These are phyloP conservation scores for Copidosoma aretas DNA, from an alignment of 2,888 invertebrate genomes.

Conservation along the genomic window DNA sequence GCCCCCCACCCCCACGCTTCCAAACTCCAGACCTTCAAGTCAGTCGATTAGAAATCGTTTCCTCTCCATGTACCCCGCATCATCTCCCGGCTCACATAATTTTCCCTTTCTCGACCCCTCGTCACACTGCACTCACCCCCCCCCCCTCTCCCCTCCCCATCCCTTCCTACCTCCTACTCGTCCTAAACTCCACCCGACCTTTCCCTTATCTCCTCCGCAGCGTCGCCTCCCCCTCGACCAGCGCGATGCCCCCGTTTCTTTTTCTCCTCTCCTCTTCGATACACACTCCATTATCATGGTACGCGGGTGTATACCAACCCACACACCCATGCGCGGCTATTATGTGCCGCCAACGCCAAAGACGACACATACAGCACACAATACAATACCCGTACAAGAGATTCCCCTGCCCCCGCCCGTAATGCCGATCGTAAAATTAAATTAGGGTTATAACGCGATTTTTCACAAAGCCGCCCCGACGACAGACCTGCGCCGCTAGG, in stretches of 20 bases:
- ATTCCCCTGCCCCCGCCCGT: constrained; percentile 42
- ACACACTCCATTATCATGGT: constrained; percentile 49
- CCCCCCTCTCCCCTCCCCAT: background rate
- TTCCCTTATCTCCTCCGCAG: constrained; percentile 18
- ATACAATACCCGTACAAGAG: constrained; percentile 34
- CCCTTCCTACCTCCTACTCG: background rate
- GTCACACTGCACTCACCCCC: constrained; percentile 21
- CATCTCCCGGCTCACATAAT: constrained; percentile 36
- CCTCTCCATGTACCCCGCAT: constrained; percentile 18
- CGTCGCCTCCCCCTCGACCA: constrained; percentile 9
- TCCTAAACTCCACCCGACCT: constrained; percentile 17
- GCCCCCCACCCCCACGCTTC: no score
- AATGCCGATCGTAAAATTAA: constrained; percentile 63
- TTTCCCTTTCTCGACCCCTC: constrained; percentile 34
- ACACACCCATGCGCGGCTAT: constrained; percentile 46
- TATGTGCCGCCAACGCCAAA: constrained; percentile 43
- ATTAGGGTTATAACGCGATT: constrained; percentile 64
- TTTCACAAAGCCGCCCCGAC: constrained; percentile 61
- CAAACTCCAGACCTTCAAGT: background rate
- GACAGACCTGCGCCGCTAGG: no score
- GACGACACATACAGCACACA: background rate
- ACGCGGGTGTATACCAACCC: constrained; percentile 41
- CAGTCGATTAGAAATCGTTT: constrained; percentile 35
- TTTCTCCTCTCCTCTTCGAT: constrained; percentile 28
- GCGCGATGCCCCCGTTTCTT: constrained; percentile 24